Evolutionary conservation across 2,888 invertebrate genomes (phyloP).

Genomic region (Acrobasis suavella): DNA sequence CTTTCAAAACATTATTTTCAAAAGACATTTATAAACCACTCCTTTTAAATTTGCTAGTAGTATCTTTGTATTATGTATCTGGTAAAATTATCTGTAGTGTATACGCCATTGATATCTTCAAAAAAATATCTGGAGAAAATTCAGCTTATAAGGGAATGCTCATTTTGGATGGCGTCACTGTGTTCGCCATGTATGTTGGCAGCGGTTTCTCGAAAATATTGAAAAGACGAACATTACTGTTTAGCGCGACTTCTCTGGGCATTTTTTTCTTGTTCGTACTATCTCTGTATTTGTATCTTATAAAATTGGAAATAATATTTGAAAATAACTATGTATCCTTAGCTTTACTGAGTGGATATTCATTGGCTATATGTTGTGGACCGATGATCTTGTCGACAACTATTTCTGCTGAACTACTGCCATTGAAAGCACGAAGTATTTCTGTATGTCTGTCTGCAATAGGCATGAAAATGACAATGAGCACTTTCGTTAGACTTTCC

Average conservation of each 20-base stretch:
- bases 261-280: constrained; percentile 38
- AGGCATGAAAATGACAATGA: constrained; percentile 21
- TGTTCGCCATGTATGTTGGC: constrained; percentile 21
- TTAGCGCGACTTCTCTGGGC: constrained; percentile 36
- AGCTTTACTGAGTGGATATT: constrained; percentile 37
- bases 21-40: constrained; percentile 33
- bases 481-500: constrained; percentile 34
- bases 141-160: constrained; percentile 16
- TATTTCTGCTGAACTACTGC: constrained; percentile 43
- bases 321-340: constrained; percentile 41
- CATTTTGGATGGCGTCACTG: constrained; percentile 23
- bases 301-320: constrained; percentile 31
- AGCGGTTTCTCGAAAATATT: constrained; percentile 32
- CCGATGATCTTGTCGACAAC: constrained; percentile 40
- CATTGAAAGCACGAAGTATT: constrained; percentile 40
- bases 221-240: constrained; percentile 41
- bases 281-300: constrained; percentile 42
- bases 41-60: constrained; percentile 29
- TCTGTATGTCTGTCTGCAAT: constrained; percentile 32
- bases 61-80: constrained; percentile 13
- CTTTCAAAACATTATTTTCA: constrained; percentile 23
- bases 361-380: constrained; percentile 45
- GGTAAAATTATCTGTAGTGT: constrained; percentile 23
- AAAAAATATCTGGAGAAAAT: constrained; percentile 7
- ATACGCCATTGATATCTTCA: constrained; percentile 23